phyloP scores from a whole-genome alignment of 2,113 vertebrate genomes.

The Egretta garzetta region DNA sequence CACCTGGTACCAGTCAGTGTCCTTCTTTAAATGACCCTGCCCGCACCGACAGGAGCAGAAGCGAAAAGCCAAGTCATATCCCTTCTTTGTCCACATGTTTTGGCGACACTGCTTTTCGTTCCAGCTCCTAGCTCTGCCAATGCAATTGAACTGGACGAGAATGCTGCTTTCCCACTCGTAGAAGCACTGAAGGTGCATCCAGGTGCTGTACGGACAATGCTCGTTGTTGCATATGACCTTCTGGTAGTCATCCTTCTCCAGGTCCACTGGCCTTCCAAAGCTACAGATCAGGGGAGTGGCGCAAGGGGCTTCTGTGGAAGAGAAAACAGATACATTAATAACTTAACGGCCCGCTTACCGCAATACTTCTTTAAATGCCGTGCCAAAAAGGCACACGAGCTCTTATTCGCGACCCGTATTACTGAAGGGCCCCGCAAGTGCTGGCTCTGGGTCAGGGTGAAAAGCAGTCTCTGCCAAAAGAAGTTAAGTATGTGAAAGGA shows the following conservation, averaged over 20 bases:
- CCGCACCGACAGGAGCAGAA: conserved; percentile 98
- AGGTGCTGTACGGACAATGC: conserved; percentile 89
- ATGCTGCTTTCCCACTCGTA: conserved; percentile 99
- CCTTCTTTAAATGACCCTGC: conserved; percentile 96
- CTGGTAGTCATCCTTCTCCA: conserved; percentile 98
- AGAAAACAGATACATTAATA: conserved; percentile 17
- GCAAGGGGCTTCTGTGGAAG: conserved; percentile 87
- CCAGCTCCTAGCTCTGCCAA: conserved; percentile 95
- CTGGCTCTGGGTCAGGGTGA: neutral
- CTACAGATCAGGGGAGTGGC: conserved; percentile 95
- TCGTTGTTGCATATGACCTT: conserved; percentile 97
- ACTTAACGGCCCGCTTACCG: neutral
- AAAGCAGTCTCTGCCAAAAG: neutral
- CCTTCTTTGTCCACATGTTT: conserved; percentile 99
- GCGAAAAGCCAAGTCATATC: conserved; percentile 95
- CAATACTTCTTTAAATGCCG: neutral
- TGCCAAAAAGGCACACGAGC: fast-evolving
- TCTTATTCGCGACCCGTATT: neutral
- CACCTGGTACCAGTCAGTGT: conserved; percentile 98
- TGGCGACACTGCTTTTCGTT: conserved; percentile 99
- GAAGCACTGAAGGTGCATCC: conserved; percentile 99
- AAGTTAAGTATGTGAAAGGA: neutral
- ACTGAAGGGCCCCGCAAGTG: neutral
- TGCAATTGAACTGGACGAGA: conserved; percentile 97
- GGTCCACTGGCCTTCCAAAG: conserved; percentile 85